Base-by-base conservation (phyloP, 2,888 invertebrate species). In the Trachelus iudaicus region DNA sequence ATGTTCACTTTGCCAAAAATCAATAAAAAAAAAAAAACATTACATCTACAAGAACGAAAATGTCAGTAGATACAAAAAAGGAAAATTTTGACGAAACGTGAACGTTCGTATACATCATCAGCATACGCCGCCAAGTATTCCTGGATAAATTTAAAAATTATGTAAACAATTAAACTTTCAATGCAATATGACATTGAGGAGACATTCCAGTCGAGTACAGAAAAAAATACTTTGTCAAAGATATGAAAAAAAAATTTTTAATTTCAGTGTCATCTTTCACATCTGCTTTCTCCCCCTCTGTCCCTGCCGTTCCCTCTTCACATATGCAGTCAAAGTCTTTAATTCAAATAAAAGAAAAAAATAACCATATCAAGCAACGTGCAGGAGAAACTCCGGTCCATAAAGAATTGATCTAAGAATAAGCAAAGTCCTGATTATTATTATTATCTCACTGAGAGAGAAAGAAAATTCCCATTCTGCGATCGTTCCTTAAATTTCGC, bases 321-420 rank as follows among this genome's bases (percentile, higher is more conserved):
- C 56, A 23, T 56, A 56, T 15, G 23, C 23, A 23, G 56, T 56
- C 23, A 9, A 56, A 23, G 23, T 23, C 56, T 56, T 56, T 56
- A 23, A 23, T 1, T 56, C 56, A 56, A 56, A 56, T 56, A 23
- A 56, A 56, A 56, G 56, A 56, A 9, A 23, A 23, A 56, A 9
- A 9, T n/a, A 34, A 74, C 74, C 35, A 74, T 15, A 34, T 74
- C 74, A 34, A 33, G 74, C 74, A 34, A 74, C 56, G 34, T 34
- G 74, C 34, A 74, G 34, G 12, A 56, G 56, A 23, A 56, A 56
- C 9, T 56, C 6, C 56, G 56, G 56, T 56, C 23, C 9, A 56
- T 56, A 9, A 23, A 23, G 56, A 56, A 9, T 9, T 56, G 4
- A 9, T 23, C 56, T 15, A 23, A 56, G 23, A 9, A 15, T 15